Evolutionary conservation across 37 sponge, comb jelly and placozoan genomes (phyloP), one percentile per base, ranked within the genome.

Genomic region (Ianthella basta): DNA sequence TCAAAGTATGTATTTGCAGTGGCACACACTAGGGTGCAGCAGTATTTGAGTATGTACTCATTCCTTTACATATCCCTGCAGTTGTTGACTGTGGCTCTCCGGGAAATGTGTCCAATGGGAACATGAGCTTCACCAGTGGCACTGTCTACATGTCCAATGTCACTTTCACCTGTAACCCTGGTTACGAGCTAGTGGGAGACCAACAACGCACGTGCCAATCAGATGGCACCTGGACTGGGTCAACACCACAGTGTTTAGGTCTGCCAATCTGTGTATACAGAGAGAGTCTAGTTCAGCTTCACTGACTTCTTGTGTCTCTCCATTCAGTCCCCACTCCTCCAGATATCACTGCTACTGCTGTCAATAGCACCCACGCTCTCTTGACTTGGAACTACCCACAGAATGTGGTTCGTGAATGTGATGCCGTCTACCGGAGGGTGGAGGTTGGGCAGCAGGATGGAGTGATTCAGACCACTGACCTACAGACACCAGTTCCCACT

Each of bases 301-400:
- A 61, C 50, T 44, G 50, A 44, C 50, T 44, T 44, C 50, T 44
- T 44, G 50, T 44, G 50, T 44, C 50, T 44, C 50, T 44, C 50
- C 8, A 8, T 44, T 44, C 50, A 44, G 50, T 8, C 50, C 50
- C 50, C 50, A 44, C 50, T 44, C 78, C 78, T 40, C 78, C 78
- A 75, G 78, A 40, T 75, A 5, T 75, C n/a, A 40, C 44, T 25
- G 78, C 40, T 13, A 36, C 23, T 16, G 38, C 32, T 1, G 78
- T 75, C 54, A 75, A 75, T 24, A 75, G n/a, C 25, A 75, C 54
- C 37, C 78, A 75, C 21, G 44, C 40, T 2, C 0, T 25, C 3
- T 40, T 75, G 78, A 75, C 78, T 75, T 75, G 78, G 78, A 44
- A 75, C 44, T 75, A 41, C 25, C 39, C 78, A 4, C 32, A n/a